Conservation (phyloP, 1,140 invertebrate genomes). For the Patella vulgata region DNA sequence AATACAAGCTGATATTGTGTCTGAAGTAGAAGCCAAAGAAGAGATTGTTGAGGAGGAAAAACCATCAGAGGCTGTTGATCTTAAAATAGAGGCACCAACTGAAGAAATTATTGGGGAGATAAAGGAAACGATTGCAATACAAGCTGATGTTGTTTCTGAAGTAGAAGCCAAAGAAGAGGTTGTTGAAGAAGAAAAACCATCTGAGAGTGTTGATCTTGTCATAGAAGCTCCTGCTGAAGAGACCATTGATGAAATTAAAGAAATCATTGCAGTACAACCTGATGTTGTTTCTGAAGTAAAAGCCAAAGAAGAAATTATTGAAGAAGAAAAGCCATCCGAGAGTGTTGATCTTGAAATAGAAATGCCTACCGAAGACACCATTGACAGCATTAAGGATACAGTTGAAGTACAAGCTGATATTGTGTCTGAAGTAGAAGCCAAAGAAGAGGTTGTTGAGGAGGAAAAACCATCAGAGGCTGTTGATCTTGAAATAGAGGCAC, state of each 20-base stretch:
- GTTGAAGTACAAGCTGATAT: slow-evolving; percentile 28
- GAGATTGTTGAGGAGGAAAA: too few species aligned
- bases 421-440: slow-evolving; percentile 24
- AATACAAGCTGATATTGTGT: too few species aligned
- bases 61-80: slow-evolving; percentile 1
- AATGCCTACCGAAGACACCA: slow-evolving; percentile 26
- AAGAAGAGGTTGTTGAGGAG: slow-evolving; percentile 14
- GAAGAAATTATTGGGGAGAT: background rate
- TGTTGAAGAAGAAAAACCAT: background rate
- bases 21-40: too few species aligned
- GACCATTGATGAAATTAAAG: slow-evolving; percentile 11
- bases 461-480: slow-evolving; percentile 8
- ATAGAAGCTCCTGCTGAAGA: background rate
- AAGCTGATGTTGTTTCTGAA: background rate
- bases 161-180: background rate
- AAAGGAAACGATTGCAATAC: background rate
- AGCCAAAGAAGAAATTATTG: slow-evolving; percentile 4
- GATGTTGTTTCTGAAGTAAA: too few species aligned
- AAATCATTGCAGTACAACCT: slow-evolving; percentile 6
- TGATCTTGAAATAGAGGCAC: slow-evolving; percentile 21
- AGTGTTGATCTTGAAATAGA: slow-evolving; percentile 18
- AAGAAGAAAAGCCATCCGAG: too few species aligned
- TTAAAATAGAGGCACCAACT: too few species aligned
- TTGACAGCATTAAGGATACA: slow-evolving; percentile 26
- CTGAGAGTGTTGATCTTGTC: slow-evolving; percentile 2